Evolutionary conservation across 1,140 invertebrate genomes (phyloP), one percentile per base, ranked within the genome.

Genomic region (Contarinia nasturtii): DNA sequence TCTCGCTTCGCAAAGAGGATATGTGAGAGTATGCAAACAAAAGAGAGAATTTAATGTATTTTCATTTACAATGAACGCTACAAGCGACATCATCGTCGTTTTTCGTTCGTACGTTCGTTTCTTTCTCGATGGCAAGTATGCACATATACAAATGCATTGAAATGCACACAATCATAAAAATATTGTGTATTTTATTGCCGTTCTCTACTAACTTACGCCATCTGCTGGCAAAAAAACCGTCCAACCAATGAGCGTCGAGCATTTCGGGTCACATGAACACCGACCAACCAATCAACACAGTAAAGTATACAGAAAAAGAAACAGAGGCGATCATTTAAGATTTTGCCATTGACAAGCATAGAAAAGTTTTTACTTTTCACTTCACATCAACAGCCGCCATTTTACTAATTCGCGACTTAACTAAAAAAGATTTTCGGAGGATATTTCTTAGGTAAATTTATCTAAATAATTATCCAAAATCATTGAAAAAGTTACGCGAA

Each of bases 331-430:
- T 27, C 27, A 27, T 27, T 27, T 27, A 27, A 27, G 41, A 43
- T 18, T 18, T 43, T 43, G n/a, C 41, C 17, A 18, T 15, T 43
- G 20, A 43, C 41, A 18, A 20, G 41, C 41, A 18, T 21, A 20
- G n/a, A 18, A 21, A 18, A 43, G 18, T 11, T 43, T 43, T 43
- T 43, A 27, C 27, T 27, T 27, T 27, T 27, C 27, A 27, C 27
- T 27, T 40, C 41, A 43, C 41, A 43, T 43, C 41, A 43, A 43
- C 41, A 43, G 17, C 41, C 21, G 41, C 41, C 43, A 27, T 27
- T 44, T 44, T 44, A 12, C 21, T 15, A 22, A 43, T 18, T 44
- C 22, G 43, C 43, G 43, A 44, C 22, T 44, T 15, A 20, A 44
- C 2, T 44, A 22, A 44, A 27, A 22, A 22, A n/a, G n/a, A n/a